phyloP scores from a whole-genome alignment of 2,797 vertebrate species.

The Acrossocheilus fasciatus region DNA sequence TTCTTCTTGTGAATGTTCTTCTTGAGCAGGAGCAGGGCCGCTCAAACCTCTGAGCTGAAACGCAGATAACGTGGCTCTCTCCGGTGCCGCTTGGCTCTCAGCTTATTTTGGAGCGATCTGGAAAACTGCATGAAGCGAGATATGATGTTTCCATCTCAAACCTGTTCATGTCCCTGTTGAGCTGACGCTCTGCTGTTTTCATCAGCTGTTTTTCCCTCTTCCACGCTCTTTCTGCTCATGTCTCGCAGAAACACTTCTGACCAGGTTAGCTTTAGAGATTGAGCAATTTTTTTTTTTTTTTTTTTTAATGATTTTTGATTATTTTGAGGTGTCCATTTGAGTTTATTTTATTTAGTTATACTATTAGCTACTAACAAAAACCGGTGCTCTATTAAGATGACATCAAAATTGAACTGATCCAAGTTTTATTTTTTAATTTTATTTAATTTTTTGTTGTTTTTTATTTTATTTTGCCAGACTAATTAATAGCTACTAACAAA shows the following conservation, averaged over 20 bases:
- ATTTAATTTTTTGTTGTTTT: neutral
- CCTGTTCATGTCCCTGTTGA: neutral
- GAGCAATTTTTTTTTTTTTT: too few relatives aligned
- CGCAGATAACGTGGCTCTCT: neutral
- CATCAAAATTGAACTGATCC: too few relatives aligned
- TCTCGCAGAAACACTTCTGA: neutral
- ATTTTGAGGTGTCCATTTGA: neutral
- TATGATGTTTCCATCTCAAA: neutral
- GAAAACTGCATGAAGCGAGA: neutral
- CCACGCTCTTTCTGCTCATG: neutral
- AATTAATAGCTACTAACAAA: neutral
- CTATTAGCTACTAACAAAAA: neutral
- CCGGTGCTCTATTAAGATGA: neutral
- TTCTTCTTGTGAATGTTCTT: neutral
- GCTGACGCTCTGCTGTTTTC: neutral
- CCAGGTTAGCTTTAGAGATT: neutral
- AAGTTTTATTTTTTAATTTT: neutral
- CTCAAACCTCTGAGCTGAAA: conserved; percentile 15
- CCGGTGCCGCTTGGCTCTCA: neutral
- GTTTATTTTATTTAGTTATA: neutral
- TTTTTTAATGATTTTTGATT: neutral
- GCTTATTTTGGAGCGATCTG: neutral
- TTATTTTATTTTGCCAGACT: neutral
- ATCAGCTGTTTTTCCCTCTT: neutral
- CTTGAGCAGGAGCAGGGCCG: neutral